Evolutionary conservation across 2,888 invertebrate species (phyloP), one percentile per base, ranked within the genome.

Genomic region (Ophion obscuratus): DNA sequence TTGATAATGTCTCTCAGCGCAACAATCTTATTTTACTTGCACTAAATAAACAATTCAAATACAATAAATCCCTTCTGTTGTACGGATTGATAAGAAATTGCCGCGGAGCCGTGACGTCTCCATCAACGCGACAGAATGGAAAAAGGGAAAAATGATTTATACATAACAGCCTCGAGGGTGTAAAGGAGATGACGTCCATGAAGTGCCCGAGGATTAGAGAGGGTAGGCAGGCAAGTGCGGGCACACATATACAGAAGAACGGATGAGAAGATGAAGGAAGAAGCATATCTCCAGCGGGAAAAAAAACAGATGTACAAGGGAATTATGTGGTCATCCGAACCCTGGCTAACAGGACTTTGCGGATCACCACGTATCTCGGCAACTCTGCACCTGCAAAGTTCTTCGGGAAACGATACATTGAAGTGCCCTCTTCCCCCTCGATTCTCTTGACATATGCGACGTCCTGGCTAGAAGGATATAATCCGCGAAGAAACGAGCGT

Each of bases 401-500:
- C 71, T 71, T 24, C 67, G 62, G 61, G 73, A 70, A 77, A 83
- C 83, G 74, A 85, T 79, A 80, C 78, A 31, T 77, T 44, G 27
- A 6, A 31, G 24, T 24, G 24, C 31, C 61, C 57, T 76, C 47
- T 81, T 36, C 20, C 6, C 9, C 53, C 57, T 27, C 61, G n/a
- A 2, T 57, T 10, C 73, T 73, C 40, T 73, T 61, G 17, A 20
- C 7, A 47, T 61, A 59, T 31, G n/a, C 11, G 62, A 68, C 64
- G 53, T 62, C 44, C 81, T 70, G 47, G 24, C 24, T 36, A 20
- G 7, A 36, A 62, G 24, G 68, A 75, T 81, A 77, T 87, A 81
- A 89, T 88, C 84, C 76, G 71, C 62, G 70, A 67, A 84, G 81
- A 86, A 85, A 86, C 85, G 76, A 53, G 78, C 24, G n/a, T 27